Evolutionary conservation across 2,888 invertebrate species (phyloP), one percentile per base, ranked within the genome.

Genomic region (Drosophila acutilabella): DNA sequence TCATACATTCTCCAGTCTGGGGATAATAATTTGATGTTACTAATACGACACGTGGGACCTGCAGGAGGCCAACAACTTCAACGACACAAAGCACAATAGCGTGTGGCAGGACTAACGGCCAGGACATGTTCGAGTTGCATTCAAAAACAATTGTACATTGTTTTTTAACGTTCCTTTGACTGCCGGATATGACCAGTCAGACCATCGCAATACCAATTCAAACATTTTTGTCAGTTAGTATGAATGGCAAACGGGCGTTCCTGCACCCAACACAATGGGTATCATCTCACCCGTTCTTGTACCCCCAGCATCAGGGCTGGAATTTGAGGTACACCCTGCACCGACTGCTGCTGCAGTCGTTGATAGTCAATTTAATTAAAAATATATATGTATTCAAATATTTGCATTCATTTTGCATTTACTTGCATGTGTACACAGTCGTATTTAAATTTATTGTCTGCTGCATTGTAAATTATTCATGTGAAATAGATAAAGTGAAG

Each of bases 11-110:
- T 69, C 50, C 54, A 59, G 62, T 45, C 78, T 45, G 53, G 26
- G 78, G 44, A 74, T 78, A 73, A 78, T 73, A 78, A 60, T 42
- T 74, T 69, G 71, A 85, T 80, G 71, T 71, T 75, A 82, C 86
- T 86, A 82, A 88, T 84, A 86, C 78, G 80, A 75, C 88, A 80
- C 83, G 73, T 85, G 86, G 80, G 82, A 77, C 85, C 23, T 47
- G 68, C 78, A 47, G 58, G 64, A 56, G 61, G 45, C 53, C 58
- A 36, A 45, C 60, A 62, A 64, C 57, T 54, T 66, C 33, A 66
- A 58, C 51, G 54, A 38, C 45, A 52, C 58, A 18, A 45, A 14
- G 41, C 30, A 51, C 62, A 52, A 48, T 54, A 10, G 52, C 57
- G 52, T 36, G 42, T 48, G 62, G 40, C 57, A 50, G 41, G 51